Percentiles rank a stretch among this genome's conserved stretches.
Evolutionary conservation across 2,113 vertebrate genomes (phyloP).

Genomic region (Aviceda subcristata): DNA sequence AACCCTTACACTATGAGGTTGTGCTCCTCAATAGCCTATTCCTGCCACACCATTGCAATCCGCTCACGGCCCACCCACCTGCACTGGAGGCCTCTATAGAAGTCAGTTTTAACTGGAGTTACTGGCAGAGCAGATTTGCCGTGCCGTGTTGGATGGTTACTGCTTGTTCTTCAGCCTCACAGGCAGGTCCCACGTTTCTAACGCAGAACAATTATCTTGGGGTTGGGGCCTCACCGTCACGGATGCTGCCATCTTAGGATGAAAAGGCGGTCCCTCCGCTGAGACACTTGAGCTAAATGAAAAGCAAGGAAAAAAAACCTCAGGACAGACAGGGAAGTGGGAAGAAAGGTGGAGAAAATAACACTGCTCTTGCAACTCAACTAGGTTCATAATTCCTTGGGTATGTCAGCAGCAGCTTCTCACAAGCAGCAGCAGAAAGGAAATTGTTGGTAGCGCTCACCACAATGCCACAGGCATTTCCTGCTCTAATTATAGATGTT

Average conservation of each 20-base stretch:
- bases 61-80: neutral
- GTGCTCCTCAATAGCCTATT: neutral
- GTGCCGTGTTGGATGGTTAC: neutral
- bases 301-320: neutral
- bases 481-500: slow-evolving; percentile 34
- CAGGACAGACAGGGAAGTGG: neutral
- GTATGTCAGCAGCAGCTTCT: neutral
- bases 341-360: neutral
- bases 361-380: neutral
- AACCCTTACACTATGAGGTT: neutral
- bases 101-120: neutral
- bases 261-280: neutral
- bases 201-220: neutral
- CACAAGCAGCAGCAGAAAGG: neutral
- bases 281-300: neutral
- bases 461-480: slow-evolving; percentile 33
- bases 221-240: fast-evolving
- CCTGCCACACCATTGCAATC: neutral
- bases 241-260: neutral
- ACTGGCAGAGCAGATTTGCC: neutral
- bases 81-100: neutral
- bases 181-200: fast-evolving
- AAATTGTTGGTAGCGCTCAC: neutral
- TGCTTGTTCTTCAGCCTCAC: neutral
- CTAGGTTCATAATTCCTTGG: neutral